Evolutionary conservation across 1,140 invertebrate species (phyloP), one percentile per base, ranked within the genome.

Genomic region (Scylla paramamosain): DNA sequence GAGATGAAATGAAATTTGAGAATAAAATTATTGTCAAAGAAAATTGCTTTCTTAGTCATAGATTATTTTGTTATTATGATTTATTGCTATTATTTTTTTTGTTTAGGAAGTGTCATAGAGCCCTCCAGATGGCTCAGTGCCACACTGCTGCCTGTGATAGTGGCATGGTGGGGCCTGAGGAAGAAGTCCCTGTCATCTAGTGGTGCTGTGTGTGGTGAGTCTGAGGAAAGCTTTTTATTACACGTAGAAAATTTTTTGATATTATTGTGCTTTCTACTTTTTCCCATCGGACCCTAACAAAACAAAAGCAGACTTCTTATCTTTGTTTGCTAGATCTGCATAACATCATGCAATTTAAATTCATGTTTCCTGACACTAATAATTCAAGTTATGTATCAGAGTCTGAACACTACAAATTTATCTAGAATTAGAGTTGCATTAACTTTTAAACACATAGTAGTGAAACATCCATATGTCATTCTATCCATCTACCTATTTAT

Each of bases 151-250:
- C 94, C 94, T 25, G 67, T 95, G 10, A 25, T 92, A 25, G 48
- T 95, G 4, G 94, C 94, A 0, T 92, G 94, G 83, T 93, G 94
- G 91, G 94, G 94, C 10, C 94, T 95, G 12, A 52, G 77, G 14
- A 32, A 39, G 7, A 52, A 29, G 10, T 95, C 94, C 4, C 25
- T 95, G 1, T 95, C 84, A 6, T 91, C 92, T 45, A 95, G 94
- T 67, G 90, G 94, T 29, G 91, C 94, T 25, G 84, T 92, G 28
- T 87, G 32, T 88, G 94, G 91, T 95, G 39, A 89, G 91, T 95
- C 12, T 7, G 16, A 88, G 28, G 14, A 88, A 91, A 31, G 90
- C 20, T 48, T 48, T 16, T 46, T 91, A 52, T 25, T 91, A 39
- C n/a, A 88, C 29, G 16, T 12, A 0, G 7, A 6, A 83, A 10